Evolutionary conservation across 2,888 invertebrate genomes (phyloP).

Genomic region (Oeneis ivallda): DNA sequence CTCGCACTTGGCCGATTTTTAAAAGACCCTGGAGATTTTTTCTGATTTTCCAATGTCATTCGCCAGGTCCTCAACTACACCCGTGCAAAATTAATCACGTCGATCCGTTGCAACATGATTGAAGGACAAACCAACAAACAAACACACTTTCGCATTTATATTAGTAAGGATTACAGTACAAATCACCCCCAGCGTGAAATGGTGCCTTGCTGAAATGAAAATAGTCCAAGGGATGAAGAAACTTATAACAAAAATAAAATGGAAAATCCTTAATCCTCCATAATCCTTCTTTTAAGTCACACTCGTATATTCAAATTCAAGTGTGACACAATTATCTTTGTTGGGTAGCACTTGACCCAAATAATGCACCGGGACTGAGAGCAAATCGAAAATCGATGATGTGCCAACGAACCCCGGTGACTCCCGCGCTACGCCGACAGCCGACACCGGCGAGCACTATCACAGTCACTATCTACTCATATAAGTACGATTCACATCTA

Average conservation of each 20-base stretch:
- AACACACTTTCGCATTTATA: no score
- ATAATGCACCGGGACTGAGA: slow-evolving; percentile 67
- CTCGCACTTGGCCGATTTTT: no score
- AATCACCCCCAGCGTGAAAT: no score
- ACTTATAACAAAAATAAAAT: background rate
- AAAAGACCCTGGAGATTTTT: no score
- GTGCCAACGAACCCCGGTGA: slow-evolving; percentile 61
- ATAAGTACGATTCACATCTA: background rate
- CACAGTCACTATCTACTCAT: background rate
- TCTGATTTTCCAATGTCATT: no score
- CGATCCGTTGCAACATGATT: no score
- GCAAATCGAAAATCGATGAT: slow-evolving; percentile 81
- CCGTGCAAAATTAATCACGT: no score
- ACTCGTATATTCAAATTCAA: slow-evolving; percentile 29
- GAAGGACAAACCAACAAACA: no score
- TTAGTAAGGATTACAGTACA: no score
- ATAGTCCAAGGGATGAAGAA: no score
- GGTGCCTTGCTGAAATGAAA: no score
- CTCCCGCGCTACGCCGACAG: slow-evolving; percentile 52
- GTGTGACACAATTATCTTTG: slow-evolving; percentile 49
- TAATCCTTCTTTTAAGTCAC: background rate
- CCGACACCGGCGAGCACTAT: background rate
- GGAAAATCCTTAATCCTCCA: background rate
- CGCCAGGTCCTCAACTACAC: no score
- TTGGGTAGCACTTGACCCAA: slow-evolving; percentile 74